A percentile compares a stretch with the other conserved stretches of the same genome.
phyloP scores from a whole-genome alignment of 2,888 invertebrate genomes.

The Andrena flavipes region DNA sequence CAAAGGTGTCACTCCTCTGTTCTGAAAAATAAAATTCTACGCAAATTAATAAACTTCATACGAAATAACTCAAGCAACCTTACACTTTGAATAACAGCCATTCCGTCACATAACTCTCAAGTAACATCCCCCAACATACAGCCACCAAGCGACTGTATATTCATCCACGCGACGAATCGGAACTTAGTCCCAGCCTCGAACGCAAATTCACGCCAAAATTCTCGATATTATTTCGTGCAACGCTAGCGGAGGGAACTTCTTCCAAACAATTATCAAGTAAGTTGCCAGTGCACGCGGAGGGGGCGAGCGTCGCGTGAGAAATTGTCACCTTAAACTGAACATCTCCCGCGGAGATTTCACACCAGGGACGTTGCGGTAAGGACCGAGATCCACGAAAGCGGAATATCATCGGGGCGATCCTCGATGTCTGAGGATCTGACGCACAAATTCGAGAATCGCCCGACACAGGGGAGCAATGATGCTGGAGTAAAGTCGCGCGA shows the following conservation, averaged over 20 bases:
- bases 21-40: too few relatives aligned
- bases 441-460: conserved; percentile 27
- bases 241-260: conserved; percentile 19
- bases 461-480: conserved; percentile 50
- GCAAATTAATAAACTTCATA: too few relatives aligned
- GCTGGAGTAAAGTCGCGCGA: conserved; percentile 33
- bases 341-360: conserved; percentile 18
- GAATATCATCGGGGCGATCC: conserved; percentile 28
- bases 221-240: conserved; percentile 1
- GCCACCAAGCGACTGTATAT: not conserved
- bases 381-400: conserved; percentile 12
- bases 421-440: conserved; percentile 9
- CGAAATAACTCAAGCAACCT: too few relatives aligned
- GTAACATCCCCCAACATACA: too few relatives aligned
- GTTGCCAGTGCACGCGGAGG: not conserved
- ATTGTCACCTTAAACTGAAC: conserved; percentile 25
- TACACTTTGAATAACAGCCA: too few relatives aligned
- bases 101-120: too few relatives aligned
- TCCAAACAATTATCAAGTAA: conserved; percentile 30
- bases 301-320: not conserved
- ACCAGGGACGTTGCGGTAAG: not conserved
- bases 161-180: not conserved
- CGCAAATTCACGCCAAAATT: conserved; percentile 2
- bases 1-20: too few relatives aligned
- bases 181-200: not conserved